phyloP scores from a whole-genome alignment of 1,140 invertebrate species.

The Apis florea region DNA sequence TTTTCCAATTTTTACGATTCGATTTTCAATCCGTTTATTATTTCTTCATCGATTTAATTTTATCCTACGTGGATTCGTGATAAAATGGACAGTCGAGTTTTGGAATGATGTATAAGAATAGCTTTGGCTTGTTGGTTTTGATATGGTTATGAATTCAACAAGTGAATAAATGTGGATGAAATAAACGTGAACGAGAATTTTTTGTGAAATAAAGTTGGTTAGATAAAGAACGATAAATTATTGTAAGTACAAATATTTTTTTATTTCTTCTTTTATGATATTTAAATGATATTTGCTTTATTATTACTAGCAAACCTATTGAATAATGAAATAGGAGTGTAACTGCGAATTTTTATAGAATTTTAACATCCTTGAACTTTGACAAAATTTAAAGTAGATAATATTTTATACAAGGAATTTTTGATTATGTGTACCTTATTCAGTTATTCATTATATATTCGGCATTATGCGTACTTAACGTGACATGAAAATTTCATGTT shows the following conservation, averaged over 20 bases:
- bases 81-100: too few species aligned
- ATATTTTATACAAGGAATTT: neutral
- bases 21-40: neutral
- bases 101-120: too few species aligned
- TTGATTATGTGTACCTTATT: neutral
- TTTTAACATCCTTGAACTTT: too few species aligned
- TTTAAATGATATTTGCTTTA: neutral
- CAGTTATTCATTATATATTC: neutral
- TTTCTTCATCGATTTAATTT: neutral
- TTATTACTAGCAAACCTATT: too few species aligned
- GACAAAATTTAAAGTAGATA: too few species aligned
- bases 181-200: too few species aligned
- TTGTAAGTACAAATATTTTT: neutral
- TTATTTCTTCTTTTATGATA: neutral
- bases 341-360: too few species aligned
- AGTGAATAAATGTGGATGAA: too few species aligned
- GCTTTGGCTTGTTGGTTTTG: too few species aligned
- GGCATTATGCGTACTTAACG: neutral
- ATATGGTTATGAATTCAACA: too few species aligned
- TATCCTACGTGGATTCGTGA: too few species aligned
- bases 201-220: neutral
- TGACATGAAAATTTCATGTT: neutral
- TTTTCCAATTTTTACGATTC: neutral
- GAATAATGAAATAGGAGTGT: too few species aligned
- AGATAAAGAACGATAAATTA: neutral